Base-by-base conservation (phyloP, 2,888 invertebrate genomes). In the Gastracanthus pulcherrimus region DNA sequence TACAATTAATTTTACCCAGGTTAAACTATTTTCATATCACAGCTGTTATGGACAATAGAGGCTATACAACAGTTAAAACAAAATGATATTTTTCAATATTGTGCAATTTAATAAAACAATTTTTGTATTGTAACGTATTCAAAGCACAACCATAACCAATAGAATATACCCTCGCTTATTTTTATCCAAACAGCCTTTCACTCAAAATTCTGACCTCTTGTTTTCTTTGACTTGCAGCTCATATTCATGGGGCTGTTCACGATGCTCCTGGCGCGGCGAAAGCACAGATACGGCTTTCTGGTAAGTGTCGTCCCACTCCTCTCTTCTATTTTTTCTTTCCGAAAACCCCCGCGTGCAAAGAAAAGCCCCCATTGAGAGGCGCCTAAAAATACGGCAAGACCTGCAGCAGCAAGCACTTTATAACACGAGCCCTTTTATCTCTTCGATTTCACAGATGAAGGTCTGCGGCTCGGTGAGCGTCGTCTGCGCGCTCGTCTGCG, bases 201-300 rank as follows among this genome's bases (percentile, higher is more conserved):
- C 29, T 26, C 5, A 60, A 29, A 45, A 5, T 1, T 45, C 45
- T 0, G 2, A 36, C 11, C 34, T 55, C 36, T 31, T 7, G 6
- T 51, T 64, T 4, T 77, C 16, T 13, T 5, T 19, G n/a, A n/a
- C n/a, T 36, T 72, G 1, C 93, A 97, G 97, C 92, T 97, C 90
- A 96, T 97, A 85, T 92, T 97, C 83, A 97, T 97, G 41, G 97
- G 97, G 1, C 93, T 97, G 5, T 96, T 97, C 90, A 96, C 97
- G 83, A 96, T 97, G 94, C 96, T 97, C 84, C 92, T 97, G 87
- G 97, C 97, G 0, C 94, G 97, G 81, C 93, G 97, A 84, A 94
- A 96, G 87, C 97, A 97, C 92, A 94, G 97, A 89, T 97, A 97
- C 92, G 96, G 96, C 91, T 96, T 97, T 92, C 94, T 97, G 95